Evolutionary conservation across 2,113 vertebrate genomes (phyloP).

Genomic region (Ciconia maguari): DNA sequence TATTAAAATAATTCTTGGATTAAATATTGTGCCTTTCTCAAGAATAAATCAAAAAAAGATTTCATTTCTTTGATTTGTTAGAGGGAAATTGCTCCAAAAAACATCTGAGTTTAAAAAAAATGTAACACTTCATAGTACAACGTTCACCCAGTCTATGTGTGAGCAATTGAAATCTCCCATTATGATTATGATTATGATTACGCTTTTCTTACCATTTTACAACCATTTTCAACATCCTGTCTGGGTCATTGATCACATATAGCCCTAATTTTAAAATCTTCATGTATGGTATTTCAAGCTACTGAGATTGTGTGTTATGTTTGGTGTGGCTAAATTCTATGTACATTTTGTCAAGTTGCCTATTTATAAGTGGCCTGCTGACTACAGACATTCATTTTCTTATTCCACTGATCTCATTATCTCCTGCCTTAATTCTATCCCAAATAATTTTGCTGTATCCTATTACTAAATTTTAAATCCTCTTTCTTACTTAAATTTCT

Average conservation of each 20-base stretch:
- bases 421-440: neutral
- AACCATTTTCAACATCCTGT: neutral
- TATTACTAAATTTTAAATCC: neutral
- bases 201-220: neutral
- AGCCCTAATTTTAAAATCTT: neutral
- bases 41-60: neutral
- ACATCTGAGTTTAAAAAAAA: neutral
- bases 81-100: neutral
- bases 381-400: neutral
- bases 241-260: neutral
- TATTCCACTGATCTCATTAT: neutral
- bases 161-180: neutral
- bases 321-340: neutral
- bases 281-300: neutral
- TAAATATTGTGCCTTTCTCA: neutral
- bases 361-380: neutral
- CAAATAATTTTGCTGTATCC: neutral
- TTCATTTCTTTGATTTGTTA: neutral
- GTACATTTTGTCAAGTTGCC: neutral
- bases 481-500: neutral
- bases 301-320: neutral
- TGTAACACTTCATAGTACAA: accelerated
- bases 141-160: neutral
- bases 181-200: neutral
- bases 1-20: neutral